phyloP scores from a whole-genome alignment of 2,113 vertebrate species.

The Solea solea region DNA sequence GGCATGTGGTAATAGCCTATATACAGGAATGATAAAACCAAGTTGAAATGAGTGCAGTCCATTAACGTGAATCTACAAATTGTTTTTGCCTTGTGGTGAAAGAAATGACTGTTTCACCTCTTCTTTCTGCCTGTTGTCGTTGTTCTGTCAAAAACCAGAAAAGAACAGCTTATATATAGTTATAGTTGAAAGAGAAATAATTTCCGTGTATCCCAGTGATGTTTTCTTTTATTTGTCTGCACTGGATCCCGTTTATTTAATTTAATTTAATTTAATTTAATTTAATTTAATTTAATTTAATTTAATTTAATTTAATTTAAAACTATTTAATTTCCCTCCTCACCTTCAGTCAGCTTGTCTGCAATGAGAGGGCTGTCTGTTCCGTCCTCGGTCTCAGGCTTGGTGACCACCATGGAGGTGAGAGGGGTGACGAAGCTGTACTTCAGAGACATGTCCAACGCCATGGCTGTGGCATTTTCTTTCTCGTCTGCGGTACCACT shows the following conservation, averaged over 20 bases:
- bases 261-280: not conserved
- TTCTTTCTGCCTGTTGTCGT: slow-evolving; percentile 53
- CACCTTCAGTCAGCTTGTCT: slow-evolving; percentile 87
- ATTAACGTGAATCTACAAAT: not conserved
- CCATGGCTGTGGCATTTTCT: slow-evolving; percentile 72
- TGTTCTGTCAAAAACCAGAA: slow-evolving; percentile 55
- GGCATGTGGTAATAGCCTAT: not conserved
- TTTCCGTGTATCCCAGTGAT: not conserved
- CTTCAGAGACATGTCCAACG: slow-evolving; percentile 84
- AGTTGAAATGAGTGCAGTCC: not conserved
- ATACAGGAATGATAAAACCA: not conserved
- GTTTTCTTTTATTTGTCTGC: not conserved
- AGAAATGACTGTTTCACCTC: slow-evolving; percentile 14
- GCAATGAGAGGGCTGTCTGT: slow-evolving; percentile 74
- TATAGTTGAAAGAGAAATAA: too few species aligned
- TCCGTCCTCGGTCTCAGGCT: slow-evolving; percentile 76
- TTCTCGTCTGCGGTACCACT: slow-evolving; percentile 75
- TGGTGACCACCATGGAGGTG: slow-evolving; percentile 94
- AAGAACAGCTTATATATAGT: not conserved
- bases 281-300: too few species aligned
- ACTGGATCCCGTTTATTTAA: not conserved
- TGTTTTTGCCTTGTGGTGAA: not conserved
- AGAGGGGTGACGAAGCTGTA: slow-evolving; percentile 92
- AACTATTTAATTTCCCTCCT: not conserved
- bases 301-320: too few species aligned